phyloP scores from a whole-genome alignment of 2,888 invertebrate species.

The Dromius quadrimaculatus region DNA sequence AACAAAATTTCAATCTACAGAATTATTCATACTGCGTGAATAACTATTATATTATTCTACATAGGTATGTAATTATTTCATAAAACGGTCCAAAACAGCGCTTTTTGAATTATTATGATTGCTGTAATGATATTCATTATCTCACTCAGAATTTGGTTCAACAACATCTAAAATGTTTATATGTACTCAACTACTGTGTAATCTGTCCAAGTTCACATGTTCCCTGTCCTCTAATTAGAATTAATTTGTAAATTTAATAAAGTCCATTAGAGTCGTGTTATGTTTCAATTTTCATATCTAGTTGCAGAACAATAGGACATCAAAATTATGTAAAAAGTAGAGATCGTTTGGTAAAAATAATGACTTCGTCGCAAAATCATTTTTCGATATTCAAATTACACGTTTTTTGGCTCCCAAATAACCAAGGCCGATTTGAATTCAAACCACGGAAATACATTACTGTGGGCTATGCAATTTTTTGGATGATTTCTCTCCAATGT shows the following conservation, averaged over 20 bases:
- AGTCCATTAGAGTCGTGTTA: conserved; percentile 23
- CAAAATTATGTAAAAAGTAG: neutral
- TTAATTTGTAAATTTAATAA: conserved; percentile 35
- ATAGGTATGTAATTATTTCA: too few species aligned
- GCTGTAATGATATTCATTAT: too few species aligned
- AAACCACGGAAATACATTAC: conserved; percentile 4
- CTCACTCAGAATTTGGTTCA: too few species aligned
- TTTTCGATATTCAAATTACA: conserved; percentile 25
- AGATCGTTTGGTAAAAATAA: neutral
- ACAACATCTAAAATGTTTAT: conserved; percentile 23
- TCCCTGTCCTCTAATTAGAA: conserved; percentile 21
- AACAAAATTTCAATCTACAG: too few species aligned
- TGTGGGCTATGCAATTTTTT: conserved; percentile 18
- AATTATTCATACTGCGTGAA: too few species aligned
- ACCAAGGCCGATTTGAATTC: conserved; percentile 13
- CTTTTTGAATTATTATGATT: too few species aligned
- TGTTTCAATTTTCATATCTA: conserved; percentile 38
- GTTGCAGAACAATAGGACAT: conserved; percentile 19
- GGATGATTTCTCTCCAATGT: conserved; percentile 8
- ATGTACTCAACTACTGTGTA: neutral
- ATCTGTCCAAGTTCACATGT: neutral
- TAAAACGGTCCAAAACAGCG: too few species aligned
- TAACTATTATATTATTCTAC: too few species aligned
- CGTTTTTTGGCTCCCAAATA: conserved; percentile 23
- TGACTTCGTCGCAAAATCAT: neutral